phyloP scores from a whole-genome alignment of 1,140 invertebrate genomes.

The Eulimnadia texana region DNA sequence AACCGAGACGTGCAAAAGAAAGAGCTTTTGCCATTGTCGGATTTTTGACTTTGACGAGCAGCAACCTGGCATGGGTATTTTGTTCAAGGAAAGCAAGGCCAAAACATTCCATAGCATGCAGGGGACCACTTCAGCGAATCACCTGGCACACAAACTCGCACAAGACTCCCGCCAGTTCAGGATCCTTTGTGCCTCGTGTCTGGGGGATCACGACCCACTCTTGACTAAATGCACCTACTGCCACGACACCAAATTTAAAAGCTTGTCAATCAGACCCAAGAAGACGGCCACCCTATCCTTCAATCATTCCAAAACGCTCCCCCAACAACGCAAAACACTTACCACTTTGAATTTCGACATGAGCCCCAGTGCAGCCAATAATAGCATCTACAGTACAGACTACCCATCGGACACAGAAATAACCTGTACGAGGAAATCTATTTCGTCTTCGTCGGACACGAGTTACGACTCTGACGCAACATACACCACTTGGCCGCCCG shows the following conservation, averaged over 20 bases:
- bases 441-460: conserved; percentile 8
- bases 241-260: not conserved
- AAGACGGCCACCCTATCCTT: not conserved
- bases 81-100: conserved; percentile 5
- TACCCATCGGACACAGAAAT: conserved; percentile 17
- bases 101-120: not conserved
- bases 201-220: conserved; percentile 14
- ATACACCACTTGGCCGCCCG: conserved; percentile 16
- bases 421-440: conserved; percentile 4
- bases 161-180: not conserved
- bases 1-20: not conserved
- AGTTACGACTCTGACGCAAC: conserved; percentile 15
- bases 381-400: conserved; percentile 11
- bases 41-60: conserved; percentile 16
- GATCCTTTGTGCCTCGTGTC: conserved; percentile 12
- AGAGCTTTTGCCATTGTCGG: conserved; percentile 13
- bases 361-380: not conserved
- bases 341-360: not conserved
- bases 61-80: conserved; percentile 9
- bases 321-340: conserved; percentile 1
- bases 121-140: not conserved
- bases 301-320: conserved; percentile 11
- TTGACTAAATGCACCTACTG: conserved; percentile 11
- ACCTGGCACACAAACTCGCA: not conserved
- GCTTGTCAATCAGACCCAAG: conserved; percentile 2